Evolutionary conservation across 2,888 invertebrate species (phyloP), one percentile per base, ranked within the genome.

Genomic region (Cephus pulcher): DNA sequence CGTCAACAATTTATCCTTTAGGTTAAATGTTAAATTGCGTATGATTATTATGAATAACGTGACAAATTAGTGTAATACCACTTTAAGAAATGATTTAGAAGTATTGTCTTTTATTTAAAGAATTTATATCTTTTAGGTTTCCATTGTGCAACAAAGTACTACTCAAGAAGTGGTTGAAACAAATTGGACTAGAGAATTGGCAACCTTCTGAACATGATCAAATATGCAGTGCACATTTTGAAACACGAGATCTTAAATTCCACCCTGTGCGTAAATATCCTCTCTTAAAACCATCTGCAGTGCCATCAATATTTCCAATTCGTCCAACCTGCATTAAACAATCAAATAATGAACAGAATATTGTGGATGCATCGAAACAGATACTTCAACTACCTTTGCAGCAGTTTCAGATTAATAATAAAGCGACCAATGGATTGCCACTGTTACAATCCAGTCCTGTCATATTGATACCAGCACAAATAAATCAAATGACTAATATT

Each of bases 201-300:
- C 68, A 75, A 23, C 83, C 81, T 12, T 69, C 77, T 9, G 73
- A 78, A 15, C 11, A 70, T 12, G 78, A 80, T 69, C 75, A 77
- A 73, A 83, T 86, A 76, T 85, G 86, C 78, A 82, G 83, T 69
- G 78, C 78, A 33, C 83, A 85, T 77, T 86, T 85, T 81, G 68
- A 74, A 71, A 71, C 69, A 1, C 40, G 75, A 23, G 84, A 84
- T 69, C 69, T 85, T 32, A 76, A 78, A 30, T 74, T 77, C 34
- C 69, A 71, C 73, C 73, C 76, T 3, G 37, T 79, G 34, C 69
- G 70, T 35, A 77, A 73, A 3, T 32, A 74, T 69, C 79, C 79
- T 30, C 56, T 40, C 34, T 76, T 87, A 1, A 86, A 86, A 68
- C 71, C 80, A 3, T 75, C 75, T 33, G 84, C 86, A 2, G 35